phyloP scores from a whole-genome alignment of 2,888 invertebrate species.

The Mactromeris polynyma region DNA sequence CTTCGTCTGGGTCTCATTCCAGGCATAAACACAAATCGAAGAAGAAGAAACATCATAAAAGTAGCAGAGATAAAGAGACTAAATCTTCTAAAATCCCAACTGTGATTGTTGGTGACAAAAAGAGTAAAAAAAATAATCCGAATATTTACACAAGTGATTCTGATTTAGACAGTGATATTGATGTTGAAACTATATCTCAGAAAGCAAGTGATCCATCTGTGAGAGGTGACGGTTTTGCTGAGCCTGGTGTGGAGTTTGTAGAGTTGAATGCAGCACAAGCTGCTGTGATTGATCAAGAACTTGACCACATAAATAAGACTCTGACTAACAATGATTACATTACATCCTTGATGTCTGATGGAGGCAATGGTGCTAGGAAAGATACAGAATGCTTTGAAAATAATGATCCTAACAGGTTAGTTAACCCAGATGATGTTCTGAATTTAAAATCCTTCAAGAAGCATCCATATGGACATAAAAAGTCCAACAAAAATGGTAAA shows the following conservation, averaged over 20 bases:
- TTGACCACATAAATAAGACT: slow-evolving; percentile 44
- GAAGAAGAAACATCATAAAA: slow-evolving; percentile 67
- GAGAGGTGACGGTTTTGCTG: not conserved
- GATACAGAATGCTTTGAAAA: not conserved
- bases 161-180: slow-evolving; percentile 45
- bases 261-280: slow-evolving; percentile 55
- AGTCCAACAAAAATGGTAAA: slow-evolving; percentile 48
- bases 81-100: not conserved
- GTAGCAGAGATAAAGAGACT: slow-evolving; percentile 54
- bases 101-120: not conserved
- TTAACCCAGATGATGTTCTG: slow-evolving; percentile 39
- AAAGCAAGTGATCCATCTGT: not conserved
- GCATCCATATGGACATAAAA: slow-evolving; percentile 84
- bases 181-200: slow-evolving; percentile 10
- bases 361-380: not conserved
- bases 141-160: slow-evolving; percentile 59
- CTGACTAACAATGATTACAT: slow-evolving; percentile 43
- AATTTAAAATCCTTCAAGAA: slow-evolving; percentile 75
- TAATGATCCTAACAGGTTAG: slow-evolving; percentile 41
- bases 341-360: slow-evolving; percentile 24
- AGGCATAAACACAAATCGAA: slow-evolving; percentile 60
- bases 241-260: slow-evolving; percentile 50
- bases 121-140: not conserved
- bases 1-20: slow-evolving; percentile 21
- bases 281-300: slow-evolving; percentile 58